phyloP scores from a whole-genome alignment of 2,113 vertebrate species.

The Muntiacus muntjak region DNA sequence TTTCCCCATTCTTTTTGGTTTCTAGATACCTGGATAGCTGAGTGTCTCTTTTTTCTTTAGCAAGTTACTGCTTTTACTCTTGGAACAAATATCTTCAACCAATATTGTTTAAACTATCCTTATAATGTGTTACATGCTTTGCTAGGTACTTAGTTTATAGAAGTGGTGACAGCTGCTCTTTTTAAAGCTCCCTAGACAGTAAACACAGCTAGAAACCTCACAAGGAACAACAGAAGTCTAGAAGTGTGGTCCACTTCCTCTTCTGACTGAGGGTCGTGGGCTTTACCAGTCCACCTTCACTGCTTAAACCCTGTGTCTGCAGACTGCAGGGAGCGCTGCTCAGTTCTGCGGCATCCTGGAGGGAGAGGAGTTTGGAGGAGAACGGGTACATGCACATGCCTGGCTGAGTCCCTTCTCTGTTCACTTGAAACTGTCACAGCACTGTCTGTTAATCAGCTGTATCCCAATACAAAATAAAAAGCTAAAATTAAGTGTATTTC shows the following conservation, averaged over 20 bases:
- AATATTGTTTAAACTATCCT: neutral
- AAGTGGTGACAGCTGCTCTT: neutral
- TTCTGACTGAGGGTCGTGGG: fast-evolving
- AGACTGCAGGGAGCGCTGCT: fast-evolving
- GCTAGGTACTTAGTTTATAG: neutral
- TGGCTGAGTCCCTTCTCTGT: neutral
- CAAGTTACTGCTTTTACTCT: neutral
- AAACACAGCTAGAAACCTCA: neutral
- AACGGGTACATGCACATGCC: neutral
- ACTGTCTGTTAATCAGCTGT: neutral
- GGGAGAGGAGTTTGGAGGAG: neutral
- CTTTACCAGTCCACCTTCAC: neutral
- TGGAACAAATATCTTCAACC: neutral
- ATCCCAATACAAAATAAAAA: neutral
- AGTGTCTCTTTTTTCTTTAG: neutral
- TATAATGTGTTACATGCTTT: fast-evolving
- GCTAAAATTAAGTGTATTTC: neutral
- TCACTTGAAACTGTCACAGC: neutral
- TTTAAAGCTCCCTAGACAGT: no score
- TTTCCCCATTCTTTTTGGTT: neutral
- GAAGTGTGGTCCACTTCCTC: fast-evolving
- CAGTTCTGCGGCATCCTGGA: neutral
- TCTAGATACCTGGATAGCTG: neutral
- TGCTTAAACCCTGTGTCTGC: no score
- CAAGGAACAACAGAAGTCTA: fast-evolving